Evolutionary conservation across 2,888 invertebrate genomes (phyloP).

Genomic region (Drosophila vallismaia): DNA sequence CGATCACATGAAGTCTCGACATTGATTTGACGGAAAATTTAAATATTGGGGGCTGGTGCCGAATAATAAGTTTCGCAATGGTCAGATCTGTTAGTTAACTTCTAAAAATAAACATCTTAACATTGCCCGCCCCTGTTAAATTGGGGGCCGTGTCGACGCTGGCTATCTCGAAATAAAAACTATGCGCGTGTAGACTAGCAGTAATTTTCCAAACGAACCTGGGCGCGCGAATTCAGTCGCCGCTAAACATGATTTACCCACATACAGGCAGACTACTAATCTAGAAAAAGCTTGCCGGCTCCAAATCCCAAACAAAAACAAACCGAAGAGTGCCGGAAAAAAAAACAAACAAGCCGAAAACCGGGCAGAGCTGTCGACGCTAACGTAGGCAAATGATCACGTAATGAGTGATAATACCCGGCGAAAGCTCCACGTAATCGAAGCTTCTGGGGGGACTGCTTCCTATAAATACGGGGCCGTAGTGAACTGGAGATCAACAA

Average conservation of each 20-base stretch:
- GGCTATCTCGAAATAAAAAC: slow-evolving; percentile 17
- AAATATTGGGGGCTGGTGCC: slow-evolving; percentile 3
- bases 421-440: slow-evolving; percentile 26
- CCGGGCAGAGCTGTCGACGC: background rate
- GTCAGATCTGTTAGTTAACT: slow-evolving; percentile 15
- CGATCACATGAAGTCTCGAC: background rate
- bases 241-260: slow-evolving; percentile 28
- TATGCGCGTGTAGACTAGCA: slow-evolving; percentile 39
- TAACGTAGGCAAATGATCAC: slow-evolving; percentile 4
- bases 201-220: slow-evolving; percentile 37
- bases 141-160: background rate
- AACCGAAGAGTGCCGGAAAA: slow-evolving; percentile 31
- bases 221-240: slow-evolving; percentile 16
- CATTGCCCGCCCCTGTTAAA: slow-evolving; percentile 23
- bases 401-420: slow-evolving; percentile 27
- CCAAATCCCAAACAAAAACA: slow-evolving; percentile 32
- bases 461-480: slow-evolving; percentile 57
- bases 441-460: slow-evolving; percentile 19
- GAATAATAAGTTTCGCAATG: background rate
- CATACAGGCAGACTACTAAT: slow-evolving; percentile 20
- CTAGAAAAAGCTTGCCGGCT: slow-evolving; percentile 24
- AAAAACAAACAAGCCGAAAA: slow-evolving; percentile 25
- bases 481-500: slow-evolving; percentile 21
- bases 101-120: slow-evolving; percentile 15
- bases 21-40: background rate